Conservation (phyloP, 2,888 invertebrate genomes). For the Campaea margaritaria region DNA sequence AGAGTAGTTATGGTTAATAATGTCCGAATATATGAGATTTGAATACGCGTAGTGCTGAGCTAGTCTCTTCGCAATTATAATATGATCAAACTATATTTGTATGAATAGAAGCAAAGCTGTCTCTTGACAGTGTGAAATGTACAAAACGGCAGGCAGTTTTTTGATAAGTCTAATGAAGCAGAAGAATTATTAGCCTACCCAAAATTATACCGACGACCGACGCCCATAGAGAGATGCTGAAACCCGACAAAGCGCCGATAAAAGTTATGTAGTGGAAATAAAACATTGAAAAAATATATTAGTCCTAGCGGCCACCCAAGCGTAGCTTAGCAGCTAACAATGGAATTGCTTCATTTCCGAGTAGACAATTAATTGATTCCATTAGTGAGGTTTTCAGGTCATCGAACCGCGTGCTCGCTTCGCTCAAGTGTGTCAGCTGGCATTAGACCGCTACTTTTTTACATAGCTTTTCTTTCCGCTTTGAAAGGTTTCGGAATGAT, state of each 20-base stretch:
- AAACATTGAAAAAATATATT: no score
- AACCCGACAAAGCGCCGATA: constrained; percentile 4
- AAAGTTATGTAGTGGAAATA: background rate
- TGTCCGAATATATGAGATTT: constrained; percentile 45
- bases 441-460: background rate
- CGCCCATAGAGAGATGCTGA: background rate
- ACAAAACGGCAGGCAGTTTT: constrained; percentile 25
- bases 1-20: constrained; percentile 54
- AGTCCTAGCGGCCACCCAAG: no score
- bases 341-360: no score
- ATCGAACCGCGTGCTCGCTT: no score
- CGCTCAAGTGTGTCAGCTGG: no score
- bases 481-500: background rate
- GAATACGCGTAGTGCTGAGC: constrained; percentile 43
- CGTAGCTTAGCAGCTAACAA: no score
- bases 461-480: background rate
- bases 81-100: constrained; percentile 49
- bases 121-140: constrained; percentile 26
- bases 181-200: background rate
- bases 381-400: no score
- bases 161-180: constrained; percentile 31
- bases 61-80: constrained; percentile 45
- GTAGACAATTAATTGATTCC: no score
- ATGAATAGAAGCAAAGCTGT: constrained; percentile 34
- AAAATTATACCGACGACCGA: background rate